A percentile compares a stretch with the other conserved stretches of the same genome.
Evolutionary conservation across 1,140 invertebrate species (phyloP).

Genomic region (Saccostrea cuccullata): DNA sequence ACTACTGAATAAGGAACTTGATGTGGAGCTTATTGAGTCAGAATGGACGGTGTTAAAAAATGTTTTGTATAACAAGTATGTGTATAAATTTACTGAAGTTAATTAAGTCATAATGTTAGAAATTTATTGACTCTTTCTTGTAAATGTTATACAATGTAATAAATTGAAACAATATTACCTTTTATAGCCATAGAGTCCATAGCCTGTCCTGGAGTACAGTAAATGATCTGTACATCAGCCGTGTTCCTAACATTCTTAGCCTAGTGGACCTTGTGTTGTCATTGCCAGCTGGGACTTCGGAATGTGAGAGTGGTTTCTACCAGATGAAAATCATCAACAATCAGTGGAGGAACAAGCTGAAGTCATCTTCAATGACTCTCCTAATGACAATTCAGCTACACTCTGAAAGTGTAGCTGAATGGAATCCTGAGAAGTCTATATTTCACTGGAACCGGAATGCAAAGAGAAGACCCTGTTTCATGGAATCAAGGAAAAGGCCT

Average conservation of each 20-base stretch:
- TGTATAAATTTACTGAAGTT: too few relatives aligned
- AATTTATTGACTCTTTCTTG: background rate
- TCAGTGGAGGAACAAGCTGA: slow-evolving; percentile 26
- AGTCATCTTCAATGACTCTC: slow-evolving; percentile 32
- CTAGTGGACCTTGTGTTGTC: slow-evolving; percentile 33
- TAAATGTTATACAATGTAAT: background rate
- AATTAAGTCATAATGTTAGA: background rate
- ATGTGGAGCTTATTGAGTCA: slow-evolving; percentile 4
- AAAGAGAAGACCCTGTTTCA: slow-evolving; percentile 38
- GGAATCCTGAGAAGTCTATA: slow-evolving; percentile 17
- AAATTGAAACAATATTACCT: slow-evolving; percentile 5
- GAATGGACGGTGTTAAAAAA: slow-evolving; percentile 32
- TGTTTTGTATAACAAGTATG: slow-evolving; percentile 7
- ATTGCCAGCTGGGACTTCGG: slow-evolving; percentile 41
- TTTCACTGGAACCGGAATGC: background rate
- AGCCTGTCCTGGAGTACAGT: slow-evolving; percentile 37
- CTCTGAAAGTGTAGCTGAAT: slow-evolving; percentile 16
- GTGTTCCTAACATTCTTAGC: slow-evolving; percentile 16
- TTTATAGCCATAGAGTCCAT: slow-evolving; percentile 41
- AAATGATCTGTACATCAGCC: slow-evolving; percentile 30
- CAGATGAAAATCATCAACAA: slow-evolving; percentile 42
- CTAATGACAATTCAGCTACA: slow-evolving; percentile 41
- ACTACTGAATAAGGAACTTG: background rate
- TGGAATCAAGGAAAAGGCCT: slow-evolving; percentile 21
- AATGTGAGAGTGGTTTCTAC: slow-evolving; percentile 44